phyloP scores from a whole-genome alignment of 2,888 invertebrate genomes.

The Lepidonotus clava region DNA sequence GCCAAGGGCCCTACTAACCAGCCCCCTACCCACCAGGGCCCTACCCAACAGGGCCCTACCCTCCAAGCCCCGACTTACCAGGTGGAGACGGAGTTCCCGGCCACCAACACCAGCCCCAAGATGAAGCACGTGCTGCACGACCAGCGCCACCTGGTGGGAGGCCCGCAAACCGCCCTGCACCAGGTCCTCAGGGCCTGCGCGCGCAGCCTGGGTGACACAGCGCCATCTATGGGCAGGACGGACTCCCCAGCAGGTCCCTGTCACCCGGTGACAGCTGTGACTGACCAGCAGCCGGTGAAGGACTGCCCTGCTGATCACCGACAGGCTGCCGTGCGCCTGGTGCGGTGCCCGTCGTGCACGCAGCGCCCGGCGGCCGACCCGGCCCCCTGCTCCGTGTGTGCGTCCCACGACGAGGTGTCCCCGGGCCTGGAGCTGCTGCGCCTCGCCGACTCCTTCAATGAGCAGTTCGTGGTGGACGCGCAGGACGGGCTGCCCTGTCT shows the following conservation, averaged over 20 bases:
- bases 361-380: conserved; percentile 7
- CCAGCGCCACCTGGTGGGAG: not conserved
- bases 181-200: too few species aligned
- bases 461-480: conserved; percentile 49
- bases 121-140: conserved; percentile 68
- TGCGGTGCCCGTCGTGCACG: conserved; percentile 6
- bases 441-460: conserved; percentile 59
- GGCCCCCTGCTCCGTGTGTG: not conserved
- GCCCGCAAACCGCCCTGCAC: too few species aligned
- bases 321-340: not conserved
- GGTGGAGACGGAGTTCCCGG: conserved; percentile 76
- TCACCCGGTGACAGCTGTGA: too few species aligned
- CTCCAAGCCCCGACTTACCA: not conserved
- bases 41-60: too few species aligned
- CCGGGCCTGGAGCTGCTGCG: conserved; percentile 61
- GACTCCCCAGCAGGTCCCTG: too few species aligned
- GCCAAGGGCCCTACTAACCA: too few species aligned
- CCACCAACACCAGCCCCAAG: conserved; percentile 74
- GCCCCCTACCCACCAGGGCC: too few species aligned
- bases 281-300: too few species aligned
- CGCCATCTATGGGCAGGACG: too few species aligned
- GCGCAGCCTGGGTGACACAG: too few species aligned
- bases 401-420: conserved; percentile 10
- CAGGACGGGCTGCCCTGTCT: conserved; percentile 57
- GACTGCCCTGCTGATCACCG: not conserved